phyloP scores from a whole-genome alignment of 2,113 vertebrate species.

The Amblyopsis rosae region DNA sequence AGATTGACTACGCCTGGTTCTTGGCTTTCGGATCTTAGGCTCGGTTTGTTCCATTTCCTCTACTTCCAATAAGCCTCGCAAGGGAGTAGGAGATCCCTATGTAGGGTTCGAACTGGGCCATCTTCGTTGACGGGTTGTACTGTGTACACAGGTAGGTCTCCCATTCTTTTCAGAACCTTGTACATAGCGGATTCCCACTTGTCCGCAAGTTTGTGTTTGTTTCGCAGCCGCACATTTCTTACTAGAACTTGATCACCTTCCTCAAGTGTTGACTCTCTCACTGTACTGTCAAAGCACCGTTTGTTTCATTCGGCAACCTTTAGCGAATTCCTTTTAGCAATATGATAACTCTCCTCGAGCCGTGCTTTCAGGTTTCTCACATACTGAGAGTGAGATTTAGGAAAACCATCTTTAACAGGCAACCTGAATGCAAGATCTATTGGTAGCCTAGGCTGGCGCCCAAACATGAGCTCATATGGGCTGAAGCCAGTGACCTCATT shows the following conservation, averaged over 20 bases:
- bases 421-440: not conserved
- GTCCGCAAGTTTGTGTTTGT: not conserved
- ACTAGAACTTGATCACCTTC: constrained; percentile 2
- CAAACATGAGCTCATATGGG: not conserved
- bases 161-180: constrained; percentile 3
- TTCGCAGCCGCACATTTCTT: not conserved
- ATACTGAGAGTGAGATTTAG: not conserved
- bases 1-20: not conserved
- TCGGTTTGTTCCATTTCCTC: not conserved
- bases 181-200: constrained; percentile 4
- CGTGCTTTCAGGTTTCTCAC: not conserved
- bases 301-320: not conserved
- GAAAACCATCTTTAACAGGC: not conserved
- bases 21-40: not conserved
- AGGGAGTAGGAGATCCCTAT: constrained; percentile 1
- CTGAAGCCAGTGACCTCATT: not conserved
- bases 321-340: not conserved
- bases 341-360: not conserved
- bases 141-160: constrained; percentile 6
- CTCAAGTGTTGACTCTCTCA: not conserved
- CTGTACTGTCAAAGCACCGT: not conserved
- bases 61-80: not conserved
- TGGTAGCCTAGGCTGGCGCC: not conserved
- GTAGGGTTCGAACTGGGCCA: not conserved
- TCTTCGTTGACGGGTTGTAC: not conserved